A percentile compares a stretch with the other conserved stretches of the same genome.
Evolutionary conservation across 2,113 vertebrate species (phyloP).

Genomic region (Vidua chalybeata): DNA sequence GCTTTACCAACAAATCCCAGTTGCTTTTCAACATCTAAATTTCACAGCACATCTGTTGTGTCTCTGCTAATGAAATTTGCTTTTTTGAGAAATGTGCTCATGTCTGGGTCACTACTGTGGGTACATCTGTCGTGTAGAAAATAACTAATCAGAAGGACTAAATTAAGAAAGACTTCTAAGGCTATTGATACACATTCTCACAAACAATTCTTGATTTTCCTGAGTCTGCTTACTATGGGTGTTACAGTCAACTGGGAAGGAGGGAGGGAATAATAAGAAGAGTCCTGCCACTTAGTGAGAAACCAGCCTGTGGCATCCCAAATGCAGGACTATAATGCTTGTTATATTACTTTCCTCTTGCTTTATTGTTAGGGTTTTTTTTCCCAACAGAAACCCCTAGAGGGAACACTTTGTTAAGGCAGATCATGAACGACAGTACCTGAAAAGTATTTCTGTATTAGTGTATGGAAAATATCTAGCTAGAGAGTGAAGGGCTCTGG

Average conservation of each 20-base stretch:
- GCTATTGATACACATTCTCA: neutral
- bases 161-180: neutral
- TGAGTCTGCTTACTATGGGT: neutral
- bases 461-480: neutral
- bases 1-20: neutral
- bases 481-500: neutral
- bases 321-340: neutral
- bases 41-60: conserved; percentile 19
- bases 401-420: conserved; percentile 48
- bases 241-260: neutral
- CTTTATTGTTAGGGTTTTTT: neutral
- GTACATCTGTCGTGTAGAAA: neutral
- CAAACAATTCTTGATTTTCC: neutral
- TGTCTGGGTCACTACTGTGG: neutral
- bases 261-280: neutral
- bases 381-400: conserved; percentile 9
- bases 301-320: neutral
- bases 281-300: neutral
- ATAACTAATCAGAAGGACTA: neutral
- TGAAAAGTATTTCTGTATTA: neutral
- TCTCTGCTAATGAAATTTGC: neutral
- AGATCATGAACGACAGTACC: neutral
- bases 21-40: neutral
- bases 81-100: neutral
- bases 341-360: neutral